Evolutionary conservation across 2,888 invertebrate species (phyloP).

Genomic region (Drosophila melanosoma): DNA sequence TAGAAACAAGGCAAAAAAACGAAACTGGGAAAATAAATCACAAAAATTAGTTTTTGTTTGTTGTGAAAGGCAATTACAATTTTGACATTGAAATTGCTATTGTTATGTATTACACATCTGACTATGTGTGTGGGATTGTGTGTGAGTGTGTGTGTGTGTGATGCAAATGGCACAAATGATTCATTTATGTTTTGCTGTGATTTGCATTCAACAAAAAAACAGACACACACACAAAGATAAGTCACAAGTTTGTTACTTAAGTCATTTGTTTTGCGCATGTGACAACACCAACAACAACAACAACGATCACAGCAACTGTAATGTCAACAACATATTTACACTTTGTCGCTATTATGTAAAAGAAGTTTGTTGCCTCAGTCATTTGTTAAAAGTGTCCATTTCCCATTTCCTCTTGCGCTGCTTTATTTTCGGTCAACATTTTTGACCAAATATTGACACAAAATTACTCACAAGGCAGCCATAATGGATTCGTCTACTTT

Average conservation of each 20-base stretch:
- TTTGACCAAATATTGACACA: constrained; percentile 50
- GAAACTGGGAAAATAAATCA: constrained; percentile 31
- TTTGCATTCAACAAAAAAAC: constrained; percentile 53
- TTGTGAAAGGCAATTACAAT: constrained; percentile 59
- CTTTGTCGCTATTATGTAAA: constrained; percentile 50
- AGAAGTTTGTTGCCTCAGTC: constrained; percentile 54
- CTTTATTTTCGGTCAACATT: constrained; percentile 11
- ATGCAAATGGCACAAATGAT: constrained; percentile 46
- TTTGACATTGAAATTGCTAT: constrained; percentile 66
- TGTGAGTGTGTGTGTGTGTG: constrained; percentile 21
- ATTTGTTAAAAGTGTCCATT: constrained; percentile 24
- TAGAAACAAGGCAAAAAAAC: background rate
- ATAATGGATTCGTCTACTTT: constrained; percentile 19
- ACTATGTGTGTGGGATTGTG: background rate
- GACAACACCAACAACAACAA: constrained; percentile 50
- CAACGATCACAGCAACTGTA: constrained; percentile 30
- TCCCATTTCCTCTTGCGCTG: constrained; percentile 30
- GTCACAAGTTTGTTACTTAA: constrained; percentile 59
- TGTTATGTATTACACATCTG: constrained; percentile 28
- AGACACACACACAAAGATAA: background rate
- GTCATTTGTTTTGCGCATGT: constrained; percentile 63
- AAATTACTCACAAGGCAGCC: constrained; percentile 33
- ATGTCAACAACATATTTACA: constrained; percentile 34
- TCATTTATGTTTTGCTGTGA: constrained; percentile 37
- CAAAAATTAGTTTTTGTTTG: constrained; percentile 29